Evolutionary conservation across 1,140 invertebrate species (phyloP).

Genomic region (Chrysomallon squamiferum): DNA sequence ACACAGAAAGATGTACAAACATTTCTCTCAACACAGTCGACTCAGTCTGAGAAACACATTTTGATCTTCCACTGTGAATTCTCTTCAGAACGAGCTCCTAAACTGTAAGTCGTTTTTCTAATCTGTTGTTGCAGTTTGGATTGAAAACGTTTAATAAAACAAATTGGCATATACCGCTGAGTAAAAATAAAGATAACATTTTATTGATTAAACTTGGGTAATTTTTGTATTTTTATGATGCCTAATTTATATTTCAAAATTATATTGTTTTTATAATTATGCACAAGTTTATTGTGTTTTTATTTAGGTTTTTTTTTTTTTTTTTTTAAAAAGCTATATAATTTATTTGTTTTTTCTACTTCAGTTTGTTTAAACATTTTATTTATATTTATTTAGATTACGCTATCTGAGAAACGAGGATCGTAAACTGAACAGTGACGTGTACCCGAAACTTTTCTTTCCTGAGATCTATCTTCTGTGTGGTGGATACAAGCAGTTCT

Average conservation of each 20-base stretch:
- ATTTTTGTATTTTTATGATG: background rate
- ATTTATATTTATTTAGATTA: slow-evolving; percentile 68
- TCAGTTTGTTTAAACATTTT: too few relatives aligned
- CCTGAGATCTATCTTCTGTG: slow-evolving; percentile 94
- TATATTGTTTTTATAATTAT: background rate
- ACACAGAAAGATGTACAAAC: slow-evolving; percentile 76
- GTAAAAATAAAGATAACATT: background rate
- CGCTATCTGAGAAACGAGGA: slow-evolving; percentile 85
- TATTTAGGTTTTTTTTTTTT: too few relatives aligned
- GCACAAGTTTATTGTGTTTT: too few relatives aligned
- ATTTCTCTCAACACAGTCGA: slow-evolving; percentile 66
- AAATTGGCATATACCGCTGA: background rate
- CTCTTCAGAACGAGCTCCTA: slow-evolving; percentile 91
- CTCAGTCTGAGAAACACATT: slow-evolving; percentile 73
- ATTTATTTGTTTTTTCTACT: too few relatives aligned
- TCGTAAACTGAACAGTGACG: slow-evolving; percentile 78
- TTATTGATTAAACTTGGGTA: background rate
- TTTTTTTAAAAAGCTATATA: too few relatives aligned
- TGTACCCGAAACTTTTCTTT: slow-evolving; percentile 87
- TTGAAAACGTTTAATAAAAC: background rate
- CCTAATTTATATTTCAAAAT: background rate
- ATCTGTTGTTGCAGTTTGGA: slow-evolving; percentile 72
- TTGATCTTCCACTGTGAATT: slow-evolving; percentile 98
- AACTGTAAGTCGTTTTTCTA: slow-evolving; percentile 78
- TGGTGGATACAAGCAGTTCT: slow-evolving; percentile 94